phyloP scores from a whole-genome alignment of 2,113 vertebrate species.

The Ranitomeya imitator region DNA sequence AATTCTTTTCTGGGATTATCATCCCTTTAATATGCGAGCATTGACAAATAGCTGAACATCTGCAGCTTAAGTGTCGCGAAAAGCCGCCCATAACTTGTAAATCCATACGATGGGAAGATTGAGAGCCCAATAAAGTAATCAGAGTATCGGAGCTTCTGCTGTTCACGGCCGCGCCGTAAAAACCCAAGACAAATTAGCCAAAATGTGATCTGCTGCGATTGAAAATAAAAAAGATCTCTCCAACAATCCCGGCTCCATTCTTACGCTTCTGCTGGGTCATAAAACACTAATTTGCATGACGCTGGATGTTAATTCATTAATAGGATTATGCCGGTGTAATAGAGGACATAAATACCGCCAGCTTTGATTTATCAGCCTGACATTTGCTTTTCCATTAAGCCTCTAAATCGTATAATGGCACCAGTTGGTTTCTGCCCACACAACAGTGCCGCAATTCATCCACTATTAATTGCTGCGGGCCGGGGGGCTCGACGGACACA shows the following conservation, averaged over 20 bases:
- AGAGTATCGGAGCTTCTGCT: not conserved
- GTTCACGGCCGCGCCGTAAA: not conserved
- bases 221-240: constrained; percentile 16
- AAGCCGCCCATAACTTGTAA: not conserved
- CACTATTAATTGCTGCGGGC: not conserved
- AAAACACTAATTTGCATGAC: constrained; percentile 55
- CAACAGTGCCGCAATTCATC: constrained; percentile 19
- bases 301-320: constrained; percentile 56
- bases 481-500: not conserved
- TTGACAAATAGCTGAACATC: constrained; percentile 14
- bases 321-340: constrained; percentile 38
- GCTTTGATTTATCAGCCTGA: constrained; percentile 45
- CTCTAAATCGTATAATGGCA: constrained; percentile 51
- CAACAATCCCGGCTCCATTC: not conserved
- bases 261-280: constrained; percentile 28
- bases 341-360: constrained; percentile 35
- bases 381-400: constrained; percentile 55
- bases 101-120: constrained; percentile 34
- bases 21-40: not conserved
- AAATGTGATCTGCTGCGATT: constrained; percentile 10
- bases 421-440: constrained; percentile 35
- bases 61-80: not conserved
- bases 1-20: not conserved
- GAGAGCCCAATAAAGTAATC: constrained; percentile 26
- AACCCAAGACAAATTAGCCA: not conserved